Evolutionary conservation across 2,888 invertebrate species (phyloP), one percentile per base, ranked within the genome.

Genomic region (Baronia brevicornis): DNA sequence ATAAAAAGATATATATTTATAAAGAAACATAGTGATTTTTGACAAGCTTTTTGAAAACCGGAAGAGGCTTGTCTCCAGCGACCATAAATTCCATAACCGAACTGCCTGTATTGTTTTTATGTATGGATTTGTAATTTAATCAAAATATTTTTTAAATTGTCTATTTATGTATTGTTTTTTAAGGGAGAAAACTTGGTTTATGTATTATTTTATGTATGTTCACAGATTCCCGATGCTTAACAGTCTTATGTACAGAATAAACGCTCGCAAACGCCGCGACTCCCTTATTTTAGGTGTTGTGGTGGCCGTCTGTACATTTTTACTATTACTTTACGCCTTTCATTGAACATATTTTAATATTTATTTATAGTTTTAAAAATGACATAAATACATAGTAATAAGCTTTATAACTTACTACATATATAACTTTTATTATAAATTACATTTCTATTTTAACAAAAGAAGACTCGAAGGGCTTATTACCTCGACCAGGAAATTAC

Each of bases 231-330:
- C 96, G 5, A 86, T 92, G 54, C 86, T 94, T 26, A 92, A 91
- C 70, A 95, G 94, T 68, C 84, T 98, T 34, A 89, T 98, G 42
- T 96, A 95, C 74, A 89, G 96, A 66, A 96, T 99, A 56, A 96
- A 97, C 72, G 86, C 98, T 11, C 91, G 96, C 51, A 98, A 98
- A 69, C 88, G 95, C 31, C 89, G 97, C 31, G 98, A 99, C 80
- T 94, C 97, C 0, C 88, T 99, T 26, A 95, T 99, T 48, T 62
- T 99, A 14, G 98, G 95, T 0, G 75, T 91, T 5, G 93, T 98
- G 10, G 92, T 98, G 39, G 94, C 92, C 2, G 84, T 92, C 33
- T 98, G 97, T 77, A 92, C 96, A 24, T 92, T 98, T 72, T 80
- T 97, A n/a, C 75, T 97, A 57, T 77, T 96, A 3, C 57, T 92